These are phyloP conservation scores for Crocuta crocuta DNA, from an alignment of 2,113 vertebrate species.

Conservation along the genomic window DNA sequence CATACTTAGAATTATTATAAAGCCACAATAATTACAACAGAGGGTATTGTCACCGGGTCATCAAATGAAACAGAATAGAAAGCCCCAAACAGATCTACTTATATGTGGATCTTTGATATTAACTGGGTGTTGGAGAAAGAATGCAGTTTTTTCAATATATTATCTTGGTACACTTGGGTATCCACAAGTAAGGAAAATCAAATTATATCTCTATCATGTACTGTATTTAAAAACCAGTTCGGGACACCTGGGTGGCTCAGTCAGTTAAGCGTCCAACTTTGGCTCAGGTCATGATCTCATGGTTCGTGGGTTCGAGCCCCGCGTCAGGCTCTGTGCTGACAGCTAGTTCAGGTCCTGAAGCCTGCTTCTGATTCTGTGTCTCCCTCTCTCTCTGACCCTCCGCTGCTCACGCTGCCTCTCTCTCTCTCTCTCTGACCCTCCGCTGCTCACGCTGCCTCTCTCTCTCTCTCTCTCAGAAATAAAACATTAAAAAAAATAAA, in stretches of 20 bases:
- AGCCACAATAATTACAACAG: neutral
- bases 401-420: no score
- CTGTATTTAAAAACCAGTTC: neutral
- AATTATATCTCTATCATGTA: neutral
- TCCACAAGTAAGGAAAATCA: neutral
- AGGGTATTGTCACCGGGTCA: neutral
- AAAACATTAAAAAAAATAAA: neutral
- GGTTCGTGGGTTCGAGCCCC: no score
- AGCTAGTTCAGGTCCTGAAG: no score
- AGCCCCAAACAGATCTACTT: neutral
- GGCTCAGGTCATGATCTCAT: no score
- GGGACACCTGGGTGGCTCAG: no score
- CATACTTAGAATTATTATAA: slow-evolving; percentile 2
- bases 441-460: no score
- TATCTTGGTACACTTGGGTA: neutral
- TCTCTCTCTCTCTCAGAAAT: no score
- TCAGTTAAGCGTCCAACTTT: no score
- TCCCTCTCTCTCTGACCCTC: no score
- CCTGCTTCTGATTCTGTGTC: no score
- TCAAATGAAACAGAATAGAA: slow-evolving; percentile 4
- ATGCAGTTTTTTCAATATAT: neutral
- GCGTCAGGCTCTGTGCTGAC: no score
- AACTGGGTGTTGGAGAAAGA: neutral
- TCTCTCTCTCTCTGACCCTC: no score
- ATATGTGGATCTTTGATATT: neutral